phyloP scores from a whole-genome alignment of 2,113 vertebrate species.

The Xiphophorus couchianus region DNA sequence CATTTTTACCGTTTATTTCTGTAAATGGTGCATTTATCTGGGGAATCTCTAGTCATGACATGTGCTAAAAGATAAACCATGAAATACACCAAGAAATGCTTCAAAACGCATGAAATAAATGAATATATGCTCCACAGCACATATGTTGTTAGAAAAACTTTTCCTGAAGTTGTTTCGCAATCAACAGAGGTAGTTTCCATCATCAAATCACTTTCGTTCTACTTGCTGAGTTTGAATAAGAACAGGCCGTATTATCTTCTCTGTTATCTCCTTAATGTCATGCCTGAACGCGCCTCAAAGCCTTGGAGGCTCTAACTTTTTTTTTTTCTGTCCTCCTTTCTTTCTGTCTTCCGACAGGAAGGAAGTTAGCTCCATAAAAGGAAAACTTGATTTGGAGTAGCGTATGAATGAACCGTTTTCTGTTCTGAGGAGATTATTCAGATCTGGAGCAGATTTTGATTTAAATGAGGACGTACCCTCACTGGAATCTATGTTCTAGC shows the following conservation, averaged over 20 bases:
- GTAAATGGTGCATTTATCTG: neutral
- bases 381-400: neutral
- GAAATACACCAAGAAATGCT: neutral
- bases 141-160: neutral
- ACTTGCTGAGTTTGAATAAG: neutral
- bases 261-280: conserved; percentile 1
- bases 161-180: neutral
- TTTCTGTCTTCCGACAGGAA: neutral
- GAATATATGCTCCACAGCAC: neutral
- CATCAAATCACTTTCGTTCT: neutral
- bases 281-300: conserved; percentile 4
- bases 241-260: neutral
- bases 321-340: neutral
- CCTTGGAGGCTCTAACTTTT: neutral
- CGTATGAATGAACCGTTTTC: neutral
- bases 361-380: neutral
- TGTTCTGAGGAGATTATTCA: neutral
- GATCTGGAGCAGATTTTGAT: neutral
- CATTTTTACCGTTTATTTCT: neutral
- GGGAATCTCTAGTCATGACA: too few species aligned
- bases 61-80: neutral
- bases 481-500: neutral
- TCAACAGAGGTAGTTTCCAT: neutral
- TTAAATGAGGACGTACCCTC: neutral
- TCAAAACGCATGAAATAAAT: neutral